Evolutionary conservation across 2,113 vertebrate genomes (phyloP).

Genomic region (Eidolon helvum): DNA sequence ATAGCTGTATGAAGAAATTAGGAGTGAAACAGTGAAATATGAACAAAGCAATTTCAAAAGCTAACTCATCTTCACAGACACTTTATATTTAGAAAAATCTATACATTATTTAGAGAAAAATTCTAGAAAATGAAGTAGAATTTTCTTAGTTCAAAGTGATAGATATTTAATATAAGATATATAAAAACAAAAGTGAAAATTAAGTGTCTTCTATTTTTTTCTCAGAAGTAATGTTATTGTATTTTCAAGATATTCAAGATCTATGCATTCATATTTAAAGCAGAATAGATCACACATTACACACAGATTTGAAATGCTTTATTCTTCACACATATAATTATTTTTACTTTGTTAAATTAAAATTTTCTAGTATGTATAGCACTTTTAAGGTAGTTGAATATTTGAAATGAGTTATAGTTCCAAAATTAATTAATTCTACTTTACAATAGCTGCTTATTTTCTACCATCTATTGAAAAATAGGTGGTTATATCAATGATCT

Average conservation of each 20-base stretch:
- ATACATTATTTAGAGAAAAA: background rate
- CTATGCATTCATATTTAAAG: background rate
- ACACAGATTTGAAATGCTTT: background rate
- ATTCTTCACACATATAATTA: background rate
- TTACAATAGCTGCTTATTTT: background rate
- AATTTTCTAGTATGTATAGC: background rate
- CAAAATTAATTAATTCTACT: background rate
- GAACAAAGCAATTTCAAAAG: background rate
- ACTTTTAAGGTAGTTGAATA: background rate
- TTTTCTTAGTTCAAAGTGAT: background rate
- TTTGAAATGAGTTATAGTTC: background rate
- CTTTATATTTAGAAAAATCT: background rate
- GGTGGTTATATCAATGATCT: background rate
- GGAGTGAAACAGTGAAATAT: background rate
- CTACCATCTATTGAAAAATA: background rate
- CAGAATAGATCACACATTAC: background rate
- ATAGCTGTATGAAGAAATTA: background rate
- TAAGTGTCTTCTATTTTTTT: background rate
- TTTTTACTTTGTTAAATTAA: background rate
- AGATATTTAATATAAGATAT: background rate
- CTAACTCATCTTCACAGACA: background rate
- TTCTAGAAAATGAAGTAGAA: background rate
- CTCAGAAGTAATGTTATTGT: background rate
- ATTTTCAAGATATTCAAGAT: background rate
- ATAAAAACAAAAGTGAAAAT: background rate